Evolutionary conservation across 2,888 invertebrate genomes (phyloP), one percentile per base, ranked within the genome.

Genomic region (Seira musarum): DNA sequence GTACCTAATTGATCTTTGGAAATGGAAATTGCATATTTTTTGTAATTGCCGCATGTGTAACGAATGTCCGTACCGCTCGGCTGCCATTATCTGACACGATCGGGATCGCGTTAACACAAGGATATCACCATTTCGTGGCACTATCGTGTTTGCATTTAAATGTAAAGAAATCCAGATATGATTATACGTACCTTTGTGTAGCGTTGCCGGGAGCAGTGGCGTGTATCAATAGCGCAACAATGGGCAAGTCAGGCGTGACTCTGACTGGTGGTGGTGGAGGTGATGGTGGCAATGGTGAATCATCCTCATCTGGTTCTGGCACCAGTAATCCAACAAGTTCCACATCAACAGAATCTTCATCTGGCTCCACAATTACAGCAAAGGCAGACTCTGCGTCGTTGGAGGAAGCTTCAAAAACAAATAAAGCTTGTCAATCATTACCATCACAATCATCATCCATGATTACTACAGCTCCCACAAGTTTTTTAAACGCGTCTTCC

Each of bases 361-460:
- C 60, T 5, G 30, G 65, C 1, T 61, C 61, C 15, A 49, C 53
- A 8, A 65, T 49, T 30, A 57, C 69, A 2, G 65, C 21, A 21
- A 78, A 40, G 17, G 69, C 13, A 30, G 67, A 49, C 15, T 61
- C 74, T n/a, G 19, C 63, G 25, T 72, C 72, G 19, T 67, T 69
- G 73, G 79, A 80, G 69, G 73, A 80, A 73, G 69, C 73, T 65
- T 80, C 69, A 40, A 80, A 80, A 73, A 25, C 79, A 73, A 80
- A 80, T 80, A 80, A 80, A 80, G 69, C 57, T 63, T 80, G 79
- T 73, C 79, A 80, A 68, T 80, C 79, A 53, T 53, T 53, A 53
- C 53, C 53, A 17, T n/a, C 53, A 80, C 3, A 3, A 53, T 69
- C 73, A 68, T 80, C 73, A 68, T 68, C 65, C 24, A 61, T 24